Base-by-base conservation (phyloP, 1,140 invertebrate genomes). In the Temnothorax curvispinosus region DNA sequence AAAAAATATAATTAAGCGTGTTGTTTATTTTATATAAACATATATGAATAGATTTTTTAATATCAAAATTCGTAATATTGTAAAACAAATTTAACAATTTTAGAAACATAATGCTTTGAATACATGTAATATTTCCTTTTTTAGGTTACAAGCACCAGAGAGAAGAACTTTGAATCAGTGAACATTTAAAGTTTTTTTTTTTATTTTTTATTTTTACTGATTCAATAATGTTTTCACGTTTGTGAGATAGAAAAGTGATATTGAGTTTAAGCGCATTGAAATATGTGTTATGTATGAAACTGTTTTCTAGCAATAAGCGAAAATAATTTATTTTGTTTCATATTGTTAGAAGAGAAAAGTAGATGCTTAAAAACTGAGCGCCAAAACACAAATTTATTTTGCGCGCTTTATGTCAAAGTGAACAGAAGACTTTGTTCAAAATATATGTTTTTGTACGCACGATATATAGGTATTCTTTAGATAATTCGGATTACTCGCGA, bases 81-180 rank as follows among this genome's bases (percentile, higher is more conserved):
- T 8, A 0, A 54, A n/a, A n/a, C n/a, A 54, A 54, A 72, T 2
- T 27, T 27, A 27, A 27, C 27, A 27, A 27, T 27, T 74, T 18
- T 8, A 75, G 21, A 0, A 27, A 60, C 15, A 18, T 27, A 27
- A 18, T 3, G 13, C 13, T 38, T 56, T 75, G 18, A 77, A 78
- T 52, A 32, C 13, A 67, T 1, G 21, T 82, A 0, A 64, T 85
- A 64, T 85, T 84, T 92, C 91, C 71, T 82, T 27, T 92, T 92
- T 21, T 78, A 93, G 92, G 56, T 71, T 93, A 11, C 88, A 89
- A 71, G 44, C 87, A 8, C 92, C 92, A 41, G 91, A 92, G 15
- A 90, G 92, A 84, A 54, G 78, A 21, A 60, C 65, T 64, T 32
- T 62, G 35, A 50, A 15, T 67, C 64, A 77, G 1, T 87, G 81